Evolutionary conservation across 2,888 invertebrate species (phyloP).

Genomic region (Xylota segnis): DNA sequence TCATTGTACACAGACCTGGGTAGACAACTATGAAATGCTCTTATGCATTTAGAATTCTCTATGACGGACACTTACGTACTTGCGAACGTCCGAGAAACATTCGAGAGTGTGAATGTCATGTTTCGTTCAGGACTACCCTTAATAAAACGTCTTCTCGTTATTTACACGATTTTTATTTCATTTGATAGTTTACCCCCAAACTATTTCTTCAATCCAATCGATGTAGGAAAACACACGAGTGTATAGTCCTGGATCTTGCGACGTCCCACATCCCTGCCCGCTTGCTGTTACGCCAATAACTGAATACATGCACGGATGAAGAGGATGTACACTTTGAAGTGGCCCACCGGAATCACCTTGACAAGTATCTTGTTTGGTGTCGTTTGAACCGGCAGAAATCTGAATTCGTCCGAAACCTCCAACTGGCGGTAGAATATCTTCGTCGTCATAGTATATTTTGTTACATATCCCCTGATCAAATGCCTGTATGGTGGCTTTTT

Average conservation of each 20-base stretch:
- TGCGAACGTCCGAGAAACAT: too few species aligned
- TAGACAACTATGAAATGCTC: too few species aligned
- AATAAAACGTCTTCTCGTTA: too few species aligned
- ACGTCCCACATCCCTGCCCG: conserved; percentile 84
- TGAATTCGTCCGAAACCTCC: conserved; percentile 85
- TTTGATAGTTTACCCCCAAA: conserved; percentile 84
- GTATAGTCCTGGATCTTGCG: conserved; percentile 87
- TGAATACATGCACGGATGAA: conserved; percentile 84
- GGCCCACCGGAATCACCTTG: conserved; percentile 90
- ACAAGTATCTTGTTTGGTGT: conserved; percentile 85
- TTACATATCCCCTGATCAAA: conserved; percentile 83
- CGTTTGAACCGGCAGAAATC: conserved; percentile 86
- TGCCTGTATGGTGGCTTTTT: conserved; percentile 85
- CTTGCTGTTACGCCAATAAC: conserved; percentile 86
- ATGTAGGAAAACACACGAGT: conserved; percentile 86
- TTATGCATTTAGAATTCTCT: too few species aligned
- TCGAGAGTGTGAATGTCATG: too few species aligned
- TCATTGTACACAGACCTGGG: too few species aligned
- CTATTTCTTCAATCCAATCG: conserved; percentile 86
- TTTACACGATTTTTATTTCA: too few species aligned
- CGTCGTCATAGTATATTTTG: conserved; percentile 77
- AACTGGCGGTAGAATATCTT: conserved; percentile 79
- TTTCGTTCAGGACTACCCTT: too few species aligned
- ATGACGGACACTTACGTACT: too few species aligned
- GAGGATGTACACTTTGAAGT: conserved; percentile 83